These are phyloP conservation scores for Artemia franciscana DNA, from an alignment of 1,140 invertebrate genomes.

Conservation along the genomic window DNA sequence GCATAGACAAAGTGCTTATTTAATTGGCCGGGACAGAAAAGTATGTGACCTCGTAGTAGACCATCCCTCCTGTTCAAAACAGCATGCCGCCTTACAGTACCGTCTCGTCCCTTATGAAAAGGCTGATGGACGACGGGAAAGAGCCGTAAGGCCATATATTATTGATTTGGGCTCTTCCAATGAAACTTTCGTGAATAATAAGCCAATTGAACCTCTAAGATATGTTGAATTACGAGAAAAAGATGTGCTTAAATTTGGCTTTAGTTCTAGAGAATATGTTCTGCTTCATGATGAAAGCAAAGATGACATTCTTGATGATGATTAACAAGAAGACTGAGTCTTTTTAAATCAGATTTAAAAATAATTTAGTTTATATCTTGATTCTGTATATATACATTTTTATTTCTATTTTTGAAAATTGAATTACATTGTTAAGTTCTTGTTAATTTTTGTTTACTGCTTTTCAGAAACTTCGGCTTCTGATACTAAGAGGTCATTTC, in stretches of 20 bases:
- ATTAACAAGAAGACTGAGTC: conserved; percentile 24
- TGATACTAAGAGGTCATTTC: too few relatives aligned
- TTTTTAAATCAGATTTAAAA: too few relatives aligned
- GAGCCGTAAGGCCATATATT: conserved; percentile 57
- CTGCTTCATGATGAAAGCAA: conserved; percentile 79
- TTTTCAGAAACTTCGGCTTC: too few relatives aligned
- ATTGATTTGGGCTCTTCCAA: conserved; percentile 95
- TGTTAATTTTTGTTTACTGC: too few relatives aligned
- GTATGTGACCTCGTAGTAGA: conserved; percentile 88
- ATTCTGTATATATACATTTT: too few relatives aligned
- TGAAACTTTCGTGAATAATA: conserved; percentile 89
- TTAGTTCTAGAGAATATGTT: conserved; percentile 85
- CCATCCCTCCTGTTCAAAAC: conserved; percentile 95
- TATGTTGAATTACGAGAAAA: conserved; percentile 84
- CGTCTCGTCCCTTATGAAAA: conserved; percentile 56
- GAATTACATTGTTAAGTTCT: too few relatives aligned
- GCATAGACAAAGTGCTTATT: conserved; percentile 86
- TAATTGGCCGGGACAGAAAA: conserved; percentile 78
- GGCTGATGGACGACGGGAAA: conserved; percentile 40
- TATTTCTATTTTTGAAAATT: too few relatives aligned
- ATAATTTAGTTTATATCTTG: too few relatives aligned
- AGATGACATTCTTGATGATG: conserved; percentile 49
- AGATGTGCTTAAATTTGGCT: conserved; percentile 95
- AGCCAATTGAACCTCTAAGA: conserved; percentile 65
- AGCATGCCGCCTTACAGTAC: conserved; percentile 92